These are phyloP conservation scores for Scomber scombrus DNA, from an alignment of 2,113 vertebrate species.

Conservation along the genomic window DNA sequence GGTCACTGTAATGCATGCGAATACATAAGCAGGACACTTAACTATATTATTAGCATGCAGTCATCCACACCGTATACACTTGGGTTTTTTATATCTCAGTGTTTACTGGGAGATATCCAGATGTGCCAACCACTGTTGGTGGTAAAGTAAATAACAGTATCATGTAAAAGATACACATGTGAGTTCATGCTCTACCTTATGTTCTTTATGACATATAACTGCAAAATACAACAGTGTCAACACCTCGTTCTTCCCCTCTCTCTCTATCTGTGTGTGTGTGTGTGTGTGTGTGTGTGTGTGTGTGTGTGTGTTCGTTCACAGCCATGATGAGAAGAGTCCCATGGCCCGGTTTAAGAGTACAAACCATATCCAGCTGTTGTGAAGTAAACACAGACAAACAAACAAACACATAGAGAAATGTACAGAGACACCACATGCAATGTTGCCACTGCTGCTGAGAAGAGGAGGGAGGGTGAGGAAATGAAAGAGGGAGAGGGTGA, in stretches of 20 bases:
- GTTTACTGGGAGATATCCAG: constrained; percentile 14
- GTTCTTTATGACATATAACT: constrained; percentile 39
- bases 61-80: constrained; percentile 5
- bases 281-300: constrained; percentile 6
- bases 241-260: constrained; percentile 28
- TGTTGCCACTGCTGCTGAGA: constrained; percentile 44
- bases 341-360: constrained; percentile 49
- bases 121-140: constrained; percentile 38
- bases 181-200: constrained; percentile 48
- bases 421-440: constrained; percentile 38
- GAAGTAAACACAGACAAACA: constrained; percentile 75
- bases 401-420: constrained; percentile 55
- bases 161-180: constrained; percentile 42
- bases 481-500: constrained; percentile 48
- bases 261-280: neutral
- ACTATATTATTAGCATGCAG: neutral
- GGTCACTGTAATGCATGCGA: constrained; percentile 2
- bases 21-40: constrained; percentile 18
- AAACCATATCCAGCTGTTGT: constrained; percentile 70
- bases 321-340: constrained; percentile 19
- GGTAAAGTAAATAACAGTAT: constrained; percentile 39
- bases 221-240: constrained; percentile 43
- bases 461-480: constrained; percentile 27
- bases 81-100: no score
- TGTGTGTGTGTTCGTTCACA: constrained; percentile 36